Conservation (phyloP, 2,113 vertebrate species). For the Blennius ocellaris region DNA sequence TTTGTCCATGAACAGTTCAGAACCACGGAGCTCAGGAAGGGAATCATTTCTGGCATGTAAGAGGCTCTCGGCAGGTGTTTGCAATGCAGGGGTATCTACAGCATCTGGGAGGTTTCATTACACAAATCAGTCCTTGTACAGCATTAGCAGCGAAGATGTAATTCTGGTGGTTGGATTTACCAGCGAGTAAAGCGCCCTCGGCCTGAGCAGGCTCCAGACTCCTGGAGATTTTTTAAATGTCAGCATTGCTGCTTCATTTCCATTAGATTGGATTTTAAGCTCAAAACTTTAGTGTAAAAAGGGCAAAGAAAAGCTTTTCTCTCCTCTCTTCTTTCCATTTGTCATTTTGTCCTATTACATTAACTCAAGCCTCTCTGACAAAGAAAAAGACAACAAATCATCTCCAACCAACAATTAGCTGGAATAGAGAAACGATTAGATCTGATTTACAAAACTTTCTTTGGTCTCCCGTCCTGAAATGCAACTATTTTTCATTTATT, state of each 20-base stretch:
- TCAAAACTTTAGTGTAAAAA: conserved; percentile 32
- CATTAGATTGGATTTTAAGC: conserved; percentile 47
- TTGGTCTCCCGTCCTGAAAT: not conserved
- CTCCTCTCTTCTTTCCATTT: not conserved
- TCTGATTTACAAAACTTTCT: not conserved
- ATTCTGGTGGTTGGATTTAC: not conserved
- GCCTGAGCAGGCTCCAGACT: conserved; percentile 17
- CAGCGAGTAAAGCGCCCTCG: not conserved
- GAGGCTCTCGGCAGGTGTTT: conserved; percentile 16
- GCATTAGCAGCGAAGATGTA: too few species aligned
- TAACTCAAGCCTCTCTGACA: not conserved
- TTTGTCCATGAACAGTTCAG: conserved; percentile 3
- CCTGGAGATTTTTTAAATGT: conserved; percentile 57
- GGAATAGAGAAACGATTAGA: not conserved
- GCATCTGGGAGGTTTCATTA: not conserved
- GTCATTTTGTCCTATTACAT: not conserved
- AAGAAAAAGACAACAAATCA: not conserved
- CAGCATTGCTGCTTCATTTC: conserved; percentile 26
- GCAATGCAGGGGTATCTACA: not conserved
- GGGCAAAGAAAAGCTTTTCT: conserved; percentile 53
- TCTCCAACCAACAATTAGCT: not conserved
- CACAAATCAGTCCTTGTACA: too few species aligned
- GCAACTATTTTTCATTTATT: not conserved
- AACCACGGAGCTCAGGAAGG: not conserved
- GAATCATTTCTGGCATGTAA: not conserved